Percentiles rank a stretch among this genome's conserved stretches.
Conservation (phyloP, 2,113 vertebrate species). For the Irena cyanogastra region DNA sequence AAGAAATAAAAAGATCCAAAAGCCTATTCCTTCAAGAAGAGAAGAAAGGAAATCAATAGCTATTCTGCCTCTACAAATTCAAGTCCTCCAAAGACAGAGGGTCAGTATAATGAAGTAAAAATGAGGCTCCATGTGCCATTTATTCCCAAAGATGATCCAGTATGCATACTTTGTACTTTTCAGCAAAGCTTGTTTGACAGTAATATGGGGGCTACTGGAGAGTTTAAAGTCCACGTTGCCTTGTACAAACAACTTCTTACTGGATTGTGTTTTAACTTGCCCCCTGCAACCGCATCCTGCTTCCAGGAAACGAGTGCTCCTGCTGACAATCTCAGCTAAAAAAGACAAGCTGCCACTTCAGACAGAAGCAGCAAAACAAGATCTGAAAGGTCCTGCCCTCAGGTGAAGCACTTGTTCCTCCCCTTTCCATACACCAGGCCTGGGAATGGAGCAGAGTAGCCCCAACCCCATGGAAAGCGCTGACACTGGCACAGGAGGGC, state of each 20-base stretch:
- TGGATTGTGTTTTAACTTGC: neutral
- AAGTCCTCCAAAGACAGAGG: neutral
- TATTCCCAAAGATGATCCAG: neutral
- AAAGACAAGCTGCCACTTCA: conserved; percentile 30
- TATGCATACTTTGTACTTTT: accelerated
- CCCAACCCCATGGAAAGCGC: neutral
- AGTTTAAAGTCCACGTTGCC: neutral
- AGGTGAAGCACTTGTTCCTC: neutral
- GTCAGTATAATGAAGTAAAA: neutral
- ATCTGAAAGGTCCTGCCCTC: conserved; percentile 46
- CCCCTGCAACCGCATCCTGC: neutral
- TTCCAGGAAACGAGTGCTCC: neutral
- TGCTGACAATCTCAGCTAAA: conserved; percentile 6
- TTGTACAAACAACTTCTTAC: neutral
- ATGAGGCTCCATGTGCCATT: neutral
- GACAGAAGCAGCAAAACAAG: neutral
- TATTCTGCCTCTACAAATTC: neutral
- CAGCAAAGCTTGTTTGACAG: neutral
- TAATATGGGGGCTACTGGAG: neutral
- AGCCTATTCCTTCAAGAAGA: neutral
- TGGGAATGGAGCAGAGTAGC: neutral
- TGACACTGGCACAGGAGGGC: neutral
- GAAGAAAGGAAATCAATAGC: neutral
- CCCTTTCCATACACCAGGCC: neutral
- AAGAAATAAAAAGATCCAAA: neutral